Base-by-base conservation (phyloP, 2,797 vertebrate genomes). In the Acrossocheilus wenchowensis region DNA sequence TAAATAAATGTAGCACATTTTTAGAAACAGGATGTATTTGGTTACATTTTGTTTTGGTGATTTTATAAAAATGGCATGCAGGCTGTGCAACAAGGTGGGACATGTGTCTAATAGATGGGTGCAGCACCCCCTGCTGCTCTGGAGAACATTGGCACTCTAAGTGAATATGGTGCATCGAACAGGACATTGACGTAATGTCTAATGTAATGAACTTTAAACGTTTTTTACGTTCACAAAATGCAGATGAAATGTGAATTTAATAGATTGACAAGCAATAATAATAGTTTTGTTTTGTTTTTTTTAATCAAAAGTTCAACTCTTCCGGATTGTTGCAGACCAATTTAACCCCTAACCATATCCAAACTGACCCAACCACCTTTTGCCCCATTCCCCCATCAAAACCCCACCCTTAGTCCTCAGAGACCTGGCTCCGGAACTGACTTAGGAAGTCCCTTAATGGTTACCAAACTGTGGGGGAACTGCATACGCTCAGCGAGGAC, bases 401-500 rank as follows among this genome's bases (percentile, higher is more conserved):
- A 77, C 83, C 62, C 73, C 84, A 64, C 82, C 77, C 8, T 69
- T 34, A 85, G 87, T 94, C 93, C 92, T 95, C 93, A 48, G 90
- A 89, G 91, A 87, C 87, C 83, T 86, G 89, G 88, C 88, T 94
- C 95, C 95, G 95, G 96, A 97, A 96, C 95, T 95, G 93, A 94
- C 95, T 96, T 95, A 90, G 96, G 96, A 97, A 97, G 95, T 95
- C 84, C 93, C 93, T 90, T 97, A 97, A 97, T 97, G 92, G 95
- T 96, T 96, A 95, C 96, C 96, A 97, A 97, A 96, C 93, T 96
- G 95, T 92, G 85, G 89, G 94, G 93, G 94, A 95, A 95, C 93
- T 90, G 93, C 92, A 90, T 94, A 89, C 88, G 92, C 86, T 95
- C 95, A 95, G 94, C 87, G 34, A 90, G 94, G 92, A 93, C 93